Evolutionary conservation across 1,140 invertebrate genomes (phyloP), one percentile per base, ranked within the genome.

Genomic region (Lepidurus arcticus): DNA sequence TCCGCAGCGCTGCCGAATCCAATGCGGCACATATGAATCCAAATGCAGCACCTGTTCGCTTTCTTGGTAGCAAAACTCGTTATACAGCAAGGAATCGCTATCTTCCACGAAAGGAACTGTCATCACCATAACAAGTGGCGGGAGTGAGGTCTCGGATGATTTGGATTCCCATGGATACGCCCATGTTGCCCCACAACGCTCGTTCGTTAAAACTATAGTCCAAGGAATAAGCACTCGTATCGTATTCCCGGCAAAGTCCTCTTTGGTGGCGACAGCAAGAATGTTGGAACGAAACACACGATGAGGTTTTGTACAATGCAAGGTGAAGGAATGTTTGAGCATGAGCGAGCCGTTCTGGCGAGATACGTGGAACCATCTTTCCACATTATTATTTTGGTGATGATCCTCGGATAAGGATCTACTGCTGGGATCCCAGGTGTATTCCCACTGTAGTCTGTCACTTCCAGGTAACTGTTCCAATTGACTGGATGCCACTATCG

Each of bases 1-100:
- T 44, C 7, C 21, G 73, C 78, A 78, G 43, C 47, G 34, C 21
- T 26, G 24, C 3, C 21, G n/a, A 44, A 78, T 74, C 44, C 65
- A n/a, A 24, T 78, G 65, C 13, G 78, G 78, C 42, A 78, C 42
- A 74, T 74, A 78, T 13, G 73, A 21, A 42, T 43, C 34, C 21
- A 78, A 74, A 45, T 75, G 65, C 42, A 44, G 34, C 65, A 78
- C 78, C 21, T 75, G 78, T 73, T 78, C 78, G 42, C 78, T 78
- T 21, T 26, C 44, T 47, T 44, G 4, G 8, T 75, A 73, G 73
- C 78, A 78, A 47, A 78, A 74, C 73, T 78, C 78, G 24, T 78
- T 78, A 16, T 74, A 78, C 21, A 74, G 13, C 2, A 73, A 45
- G 16, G 43, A 16, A 34, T 78, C 78, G 73, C n/a, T 73, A 9